phyloP scores from a whole-genome alignment of 1,140 invertebrate species.

The Cepaea nemoralis region DNA sequence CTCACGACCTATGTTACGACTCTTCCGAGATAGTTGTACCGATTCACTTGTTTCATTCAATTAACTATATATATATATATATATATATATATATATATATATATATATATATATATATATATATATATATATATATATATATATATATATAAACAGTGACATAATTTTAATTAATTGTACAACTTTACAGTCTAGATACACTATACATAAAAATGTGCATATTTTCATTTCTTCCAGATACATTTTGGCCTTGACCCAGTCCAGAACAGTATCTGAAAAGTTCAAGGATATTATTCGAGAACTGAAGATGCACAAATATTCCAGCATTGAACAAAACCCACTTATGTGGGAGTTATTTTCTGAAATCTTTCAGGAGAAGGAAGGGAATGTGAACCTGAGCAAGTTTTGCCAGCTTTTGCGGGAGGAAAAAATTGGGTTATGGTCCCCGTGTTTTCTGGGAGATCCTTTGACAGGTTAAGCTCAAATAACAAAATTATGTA shows the following conservation, averaged over 20 bases:
- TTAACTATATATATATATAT: too few relatives aligned
- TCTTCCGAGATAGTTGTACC: too few relatives aligned
- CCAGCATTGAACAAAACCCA: slow-evolving; percentile 34
- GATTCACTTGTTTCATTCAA: too few relatives aligned
- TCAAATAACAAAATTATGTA: too few relatives aligned
- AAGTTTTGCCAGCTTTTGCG: background rate
- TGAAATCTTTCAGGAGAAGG: slow-evolving; percentile 2
- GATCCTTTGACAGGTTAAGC: background rate
- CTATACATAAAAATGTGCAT: background rate
- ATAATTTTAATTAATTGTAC: too few relatives aligned
- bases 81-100: too few relatives aligned
- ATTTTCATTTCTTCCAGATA: background rate
- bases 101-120: too few relatives aligned
- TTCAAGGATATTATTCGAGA: slow-evolving; percentile 19
- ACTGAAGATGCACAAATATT: slow-evolving; percentile 23
- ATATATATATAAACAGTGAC: too few relatives aligned
- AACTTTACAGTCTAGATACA: too few relatives aligned
- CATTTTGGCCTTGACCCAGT: slow-evolving; percentile 30
- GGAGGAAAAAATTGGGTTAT: background rate
- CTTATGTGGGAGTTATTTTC: slow-evolving; percentile 26
- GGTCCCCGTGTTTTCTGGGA: background rate
- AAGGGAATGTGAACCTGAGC: background rate
- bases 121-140: too few relatives aligned
- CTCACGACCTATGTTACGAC: too few relatives aligned
- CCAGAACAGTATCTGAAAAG: slow-evolving; percentile 21